These are phyloP conservation scores for Dryobates pubescens DNA, from an alignment of 2,797 vertebrate genomes.

Conservation along the genomic window DNA sequence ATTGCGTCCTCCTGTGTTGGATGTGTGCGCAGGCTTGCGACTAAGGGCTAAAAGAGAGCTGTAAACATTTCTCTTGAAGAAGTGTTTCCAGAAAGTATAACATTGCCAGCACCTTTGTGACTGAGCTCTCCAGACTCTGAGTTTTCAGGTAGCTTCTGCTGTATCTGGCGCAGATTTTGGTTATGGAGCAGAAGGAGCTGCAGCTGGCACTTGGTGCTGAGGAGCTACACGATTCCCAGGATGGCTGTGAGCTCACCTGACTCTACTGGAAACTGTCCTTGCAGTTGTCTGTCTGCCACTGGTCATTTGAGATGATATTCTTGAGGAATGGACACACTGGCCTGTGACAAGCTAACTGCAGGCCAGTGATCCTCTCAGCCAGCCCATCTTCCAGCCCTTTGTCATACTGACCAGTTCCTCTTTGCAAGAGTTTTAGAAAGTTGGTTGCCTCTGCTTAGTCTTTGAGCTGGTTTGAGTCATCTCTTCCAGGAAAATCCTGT, in stretches of 20 bases:
- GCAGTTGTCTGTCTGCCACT: not conserved
- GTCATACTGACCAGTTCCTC: not conserved
- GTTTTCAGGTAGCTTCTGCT: accelerated
- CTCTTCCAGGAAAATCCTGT: conserved; percentile 48
- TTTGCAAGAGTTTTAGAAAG: not conserved
- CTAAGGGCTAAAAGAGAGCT: not conserved
- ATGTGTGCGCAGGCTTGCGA: not conserved
- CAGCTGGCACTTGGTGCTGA: accelerated
- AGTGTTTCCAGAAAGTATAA: not conserved
- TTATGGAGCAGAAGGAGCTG: not conserved
- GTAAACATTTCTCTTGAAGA: not conserved
- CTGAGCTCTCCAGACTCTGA: not conserved
- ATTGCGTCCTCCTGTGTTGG: not conserved
- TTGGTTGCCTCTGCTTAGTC: not conserved
- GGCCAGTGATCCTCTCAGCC: not conserved
- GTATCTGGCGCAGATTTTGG: not conserved
- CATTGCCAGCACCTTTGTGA: not conserved
- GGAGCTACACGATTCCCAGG: accelerated
- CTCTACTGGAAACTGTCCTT: not conserved
- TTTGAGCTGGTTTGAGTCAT: conserved; percentile 13
- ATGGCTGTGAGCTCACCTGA: not conserved
- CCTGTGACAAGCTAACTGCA: not conserved
- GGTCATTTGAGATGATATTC: not conserved
- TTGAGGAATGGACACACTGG: accelerated
- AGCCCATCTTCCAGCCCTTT: not conserved